Evolutionary conservation across 1,140 invertebrate genomes (phyloP).

Genomic region (Orchesella cincta): DNA sequence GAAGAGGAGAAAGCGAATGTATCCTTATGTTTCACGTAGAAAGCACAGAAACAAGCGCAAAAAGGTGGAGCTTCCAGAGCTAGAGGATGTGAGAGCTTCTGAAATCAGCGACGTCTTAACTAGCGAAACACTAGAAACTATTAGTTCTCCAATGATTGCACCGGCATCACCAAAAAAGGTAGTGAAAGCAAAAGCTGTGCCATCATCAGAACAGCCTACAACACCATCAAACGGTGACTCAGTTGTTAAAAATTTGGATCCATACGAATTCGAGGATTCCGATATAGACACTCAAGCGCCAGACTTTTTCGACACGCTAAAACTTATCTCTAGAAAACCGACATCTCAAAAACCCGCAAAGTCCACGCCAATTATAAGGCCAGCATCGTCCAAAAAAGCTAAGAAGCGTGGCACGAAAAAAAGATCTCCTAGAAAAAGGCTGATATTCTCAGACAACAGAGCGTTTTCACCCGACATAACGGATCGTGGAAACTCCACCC

Average conservation of each 20-base stretch:
- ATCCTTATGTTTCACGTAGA: neutral
- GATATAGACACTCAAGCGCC: neutral
- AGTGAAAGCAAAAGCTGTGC: too few species aligned
- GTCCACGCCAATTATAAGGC: neutral
- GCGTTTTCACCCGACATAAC: constrained; percentile 16
- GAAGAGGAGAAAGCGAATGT: constrained; percentile 14
- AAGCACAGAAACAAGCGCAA: neutral
- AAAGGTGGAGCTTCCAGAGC: neutral
- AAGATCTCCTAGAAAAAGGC: constrained; percentile 14
- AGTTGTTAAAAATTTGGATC: neutral
- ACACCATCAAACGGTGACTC: too few species aligned
- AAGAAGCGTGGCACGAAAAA: neutral
- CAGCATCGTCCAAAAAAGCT: neutral
- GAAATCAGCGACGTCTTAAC: too few species aligned
- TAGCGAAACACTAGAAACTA: too few species aligned
- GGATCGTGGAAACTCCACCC: neutral
- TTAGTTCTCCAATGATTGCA: too few species aligned
- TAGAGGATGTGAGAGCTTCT: too few species aligned
- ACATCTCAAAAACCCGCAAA: neutral
- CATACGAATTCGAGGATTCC: constrained; percentile 8
- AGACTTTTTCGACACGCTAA: neutral
- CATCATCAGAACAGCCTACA: too few species aligned
- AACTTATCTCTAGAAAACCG: neutral
- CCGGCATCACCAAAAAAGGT: too few species aligned
- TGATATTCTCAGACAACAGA: neutral